Base-by-base conservation (phyloP, 2,113 vertebrate species). In the Hippoglossus stenolepis region DNA sequence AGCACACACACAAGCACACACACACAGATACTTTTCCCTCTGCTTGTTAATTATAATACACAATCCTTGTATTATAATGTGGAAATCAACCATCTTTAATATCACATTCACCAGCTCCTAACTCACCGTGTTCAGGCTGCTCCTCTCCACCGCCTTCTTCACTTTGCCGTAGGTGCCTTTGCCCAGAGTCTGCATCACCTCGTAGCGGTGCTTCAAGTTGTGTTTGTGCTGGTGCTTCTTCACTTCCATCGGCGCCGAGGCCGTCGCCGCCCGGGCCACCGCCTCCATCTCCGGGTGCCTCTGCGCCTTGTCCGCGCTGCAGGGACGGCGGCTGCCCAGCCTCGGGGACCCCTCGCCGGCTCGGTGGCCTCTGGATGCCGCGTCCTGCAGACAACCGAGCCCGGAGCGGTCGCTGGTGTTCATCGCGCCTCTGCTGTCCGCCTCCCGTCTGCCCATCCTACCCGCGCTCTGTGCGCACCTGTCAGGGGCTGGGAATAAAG, bases 151-250 rank as follows among this genome's bases (percentile, higher is more conserved):
- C 9, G 93, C 95, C 81, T 84, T 94, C 91, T 95, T 95, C 76
- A 96, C 95, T 82, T 95, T 96, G 0, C 95, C 95, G 54, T 95
- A 96, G 0, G 95, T 91, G 49, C 95, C 95, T 75, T 84, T 94
- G 12, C 95, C 95, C 59, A 95, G 86, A 5, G 94, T 95, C 93
- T 95, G 94, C 91, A 95, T 90, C 72, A 95, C 86, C 70, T 94
- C 93, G 26, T 94, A 96, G 28, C 94, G 92, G 88, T 94, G 94
- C 23, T 93, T 95, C 35, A 95, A 76, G 73, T 94, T 95, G 90
- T 95, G 95, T 67, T 95, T 95, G 89, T 96, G 95, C 76, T 93
- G 95, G 73, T 95, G 95, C 70, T 92, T 95, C 89, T 92, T 95
- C 70, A 96, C 94, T 1, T 87, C 91, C 35, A 60, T 61, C n/a